Conservation (phyloP, 2,113 vertebrate species). For the Trogon surrucura region DNA sequence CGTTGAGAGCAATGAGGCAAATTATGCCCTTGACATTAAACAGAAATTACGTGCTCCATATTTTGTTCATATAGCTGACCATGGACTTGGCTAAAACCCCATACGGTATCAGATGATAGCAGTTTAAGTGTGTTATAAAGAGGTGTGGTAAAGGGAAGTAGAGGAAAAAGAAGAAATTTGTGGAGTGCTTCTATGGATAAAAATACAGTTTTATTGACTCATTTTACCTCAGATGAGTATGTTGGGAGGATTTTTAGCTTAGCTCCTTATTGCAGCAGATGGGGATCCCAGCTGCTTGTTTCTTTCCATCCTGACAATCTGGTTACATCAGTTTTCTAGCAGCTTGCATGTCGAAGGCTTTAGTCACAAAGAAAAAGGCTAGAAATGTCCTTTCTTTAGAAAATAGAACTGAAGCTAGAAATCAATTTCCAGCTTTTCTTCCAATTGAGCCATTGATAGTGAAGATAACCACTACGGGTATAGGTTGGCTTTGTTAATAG, state of each 20-base stretch:
- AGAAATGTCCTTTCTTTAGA: conserved; percentile 30
- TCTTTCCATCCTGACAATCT: conserved; percentile 61
- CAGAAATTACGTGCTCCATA: neutral
- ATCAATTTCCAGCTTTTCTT: neutral
- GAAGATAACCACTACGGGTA: neutral
- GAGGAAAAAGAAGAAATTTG: neutral
- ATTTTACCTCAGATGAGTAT: conserved; percentile 43
- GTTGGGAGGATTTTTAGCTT: conserved; percentile 48
- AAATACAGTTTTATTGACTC: conserved; percentile 46
- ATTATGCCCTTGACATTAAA: neutral
- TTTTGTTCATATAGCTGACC: neutral
- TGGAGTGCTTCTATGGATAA: neutral
- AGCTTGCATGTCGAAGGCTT: neutral
- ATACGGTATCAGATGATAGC: neutral
- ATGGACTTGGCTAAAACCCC: neutral
- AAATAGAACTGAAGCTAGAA: conserved; percentile 18
- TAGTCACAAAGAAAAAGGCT: conserved; percentile 47
- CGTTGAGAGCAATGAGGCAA: neutral
- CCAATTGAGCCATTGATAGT: neutral
- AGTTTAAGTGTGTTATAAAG: neutral
- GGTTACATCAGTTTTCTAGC: conserved; percentile 65
- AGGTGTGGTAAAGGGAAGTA: neutral
- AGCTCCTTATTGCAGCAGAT: conserved; percentile 62
- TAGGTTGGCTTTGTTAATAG: neutral
- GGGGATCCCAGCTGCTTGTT: conserved; percentile 67